Conservation (phyloP, 2,797 vertebrate species). For the Antennarius maculatus region DNA sequence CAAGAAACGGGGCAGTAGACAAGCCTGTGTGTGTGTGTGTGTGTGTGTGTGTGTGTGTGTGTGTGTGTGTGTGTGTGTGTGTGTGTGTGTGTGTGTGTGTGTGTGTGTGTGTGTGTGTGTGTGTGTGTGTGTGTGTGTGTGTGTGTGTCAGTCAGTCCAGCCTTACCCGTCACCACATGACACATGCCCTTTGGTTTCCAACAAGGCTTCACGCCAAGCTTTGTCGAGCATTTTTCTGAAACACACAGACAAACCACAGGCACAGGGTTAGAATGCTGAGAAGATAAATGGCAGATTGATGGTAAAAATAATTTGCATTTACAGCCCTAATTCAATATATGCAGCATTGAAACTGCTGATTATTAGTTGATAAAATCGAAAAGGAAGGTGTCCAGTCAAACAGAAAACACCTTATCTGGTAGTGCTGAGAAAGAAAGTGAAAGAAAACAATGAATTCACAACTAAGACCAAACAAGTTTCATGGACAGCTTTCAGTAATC, state of each 20-base stretch:
- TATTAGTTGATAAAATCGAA: too few relatives aligned
- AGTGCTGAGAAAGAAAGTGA: too few relatives aligned
- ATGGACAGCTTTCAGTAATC: too few relatives aligned
- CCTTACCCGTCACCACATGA: conserved; percentile 19
- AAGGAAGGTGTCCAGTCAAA: too few relatives aligned
- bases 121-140: conserved; percentile 24
- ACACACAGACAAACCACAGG: conserved; percentile 29
- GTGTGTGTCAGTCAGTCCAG: conserved; percentile 19
- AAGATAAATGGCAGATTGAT: too few relatives aligned
- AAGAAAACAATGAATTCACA: too few relatives aligned
- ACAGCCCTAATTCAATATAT: too few relatives aligned
- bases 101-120: conserved; percentile 22
- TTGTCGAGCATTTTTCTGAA: conserved; percentile 41
- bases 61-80: conserved; percentile 38
- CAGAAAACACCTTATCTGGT: too few relatives aligned
- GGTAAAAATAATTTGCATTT: too few relatives aligned
- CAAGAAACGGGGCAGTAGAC: conserved; percentile 35
- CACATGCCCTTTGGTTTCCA: conserved; percentile 36
- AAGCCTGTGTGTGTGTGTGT: conserved; percentile 32
- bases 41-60: conserved; percentile 38
- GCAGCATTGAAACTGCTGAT: too few relatives aligned
- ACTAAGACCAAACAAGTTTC: too few relatives aligned
- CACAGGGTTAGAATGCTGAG: conserved; percentile 12
- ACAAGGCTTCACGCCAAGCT: conserved; percentile 32
- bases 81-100: conserved; percentile 33